Percentiles rank a stretch among this genome's conserved stretches.
Evolutionary conservation across 2,797 vertebrate species (phyloP).

Genomic region (Stomatorhinus walkeri): DNA sequence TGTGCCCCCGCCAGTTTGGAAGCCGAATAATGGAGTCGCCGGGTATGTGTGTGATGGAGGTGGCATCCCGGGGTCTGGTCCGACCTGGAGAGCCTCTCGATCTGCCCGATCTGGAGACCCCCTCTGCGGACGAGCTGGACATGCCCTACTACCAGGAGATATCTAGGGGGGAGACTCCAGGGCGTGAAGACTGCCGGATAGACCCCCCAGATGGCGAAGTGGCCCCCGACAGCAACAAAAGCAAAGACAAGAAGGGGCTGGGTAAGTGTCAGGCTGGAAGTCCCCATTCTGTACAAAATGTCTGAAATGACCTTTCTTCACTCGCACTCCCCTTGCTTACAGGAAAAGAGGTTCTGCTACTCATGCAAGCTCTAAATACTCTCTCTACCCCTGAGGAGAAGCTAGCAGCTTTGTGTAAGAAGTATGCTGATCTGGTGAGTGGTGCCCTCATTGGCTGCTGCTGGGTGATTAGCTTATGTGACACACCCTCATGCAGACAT

Average conservation of each 20-base stretch:
- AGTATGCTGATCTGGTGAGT: slow-evolving; percentile 92
- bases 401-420: slow-evolving; percentile 94
- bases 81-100: slow-evolving; percentile 52
- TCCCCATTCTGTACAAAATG: not conserved
- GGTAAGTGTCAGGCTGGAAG: slow-evolving; percentile 39
- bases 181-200: slow-evolving; percentile 73
- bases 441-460: not conserved
- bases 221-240: slow-evolving; percentile 62
- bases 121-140: slow-evolving; percentile 43
- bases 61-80: slow-evolving; percentile 57
- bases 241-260: slow-evolving; percentile 55
- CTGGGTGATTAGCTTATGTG: not conserved
- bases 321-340: slow-evolving; percentile 28
- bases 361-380: slow-evolving; percentile 95
- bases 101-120: slow-evolving; percentile 51
- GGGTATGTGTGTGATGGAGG: slow-evolving; percentile 59
- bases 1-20: slow-evolving; percentile 45
- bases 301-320: not conserved
- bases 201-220: slow-evolving; percentile 77
- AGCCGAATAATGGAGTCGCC: slow-evolving; percentile 66
- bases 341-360: slow-evolving; percentile 92
- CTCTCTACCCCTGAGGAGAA: slow-evolving; percentile 93
- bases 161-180: slow-evolving; percentile 75
- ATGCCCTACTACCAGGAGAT: slow-evolving; percentile 59
- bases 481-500: not conserved